Conservation (phyloP, 2,113 vertebrate genomes). For the Phycodurus eques region DNA sequence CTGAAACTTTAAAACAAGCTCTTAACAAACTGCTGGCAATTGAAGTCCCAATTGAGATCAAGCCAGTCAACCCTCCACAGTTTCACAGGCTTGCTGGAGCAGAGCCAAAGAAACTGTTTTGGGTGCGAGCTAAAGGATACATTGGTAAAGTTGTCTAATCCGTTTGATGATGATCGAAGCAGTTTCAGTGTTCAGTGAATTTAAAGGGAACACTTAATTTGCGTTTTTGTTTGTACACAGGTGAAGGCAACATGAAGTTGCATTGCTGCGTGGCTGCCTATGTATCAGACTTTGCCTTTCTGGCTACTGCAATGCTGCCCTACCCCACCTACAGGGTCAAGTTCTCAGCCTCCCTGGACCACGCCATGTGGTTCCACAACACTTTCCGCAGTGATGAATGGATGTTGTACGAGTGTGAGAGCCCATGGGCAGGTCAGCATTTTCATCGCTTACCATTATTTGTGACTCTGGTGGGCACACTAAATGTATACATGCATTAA, state of each 20-base stretch:
- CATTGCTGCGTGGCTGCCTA: constrained; percentile 95
- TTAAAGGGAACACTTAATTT: background rate
- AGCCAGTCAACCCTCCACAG: constrained; percentile 78
- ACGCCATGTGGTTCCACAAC: constrained; percentile 95
- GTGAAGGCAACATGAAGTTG: constrained; percentile 87
- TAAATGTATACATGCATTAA: background rate
- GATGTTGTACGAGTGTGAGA: constrained; percentile 95
- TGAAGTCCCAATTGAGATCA: constrained; percentile 90
- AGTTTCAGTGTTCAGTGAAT: background rate
- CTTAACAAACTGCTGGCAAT: constrained; percentile 82
- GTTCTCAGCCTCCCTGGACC: constrained; percentile 87
- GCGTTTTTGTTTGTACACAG: constrained; percentile 39
- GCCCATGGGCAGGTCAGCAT: constrained; percentile 89
- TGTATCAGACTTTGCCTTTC: constrained; percentile 87
- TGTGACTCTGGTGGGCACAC: background rate
- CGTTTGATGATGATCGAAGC: too few species aligned
- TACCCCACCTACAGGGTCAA: constrained; percentile 62
- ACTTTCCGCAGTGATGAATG: constrained; percentile 91
- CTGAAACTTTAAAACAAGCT: constrained; percentile 72
- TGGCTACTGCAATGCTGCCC: constrained; percentile 81
- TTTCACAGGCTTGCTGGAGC: constrained; percentile 39
- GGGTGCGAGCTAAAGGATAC: constrained; percentile 86
- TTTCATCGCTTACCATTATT: background rate
- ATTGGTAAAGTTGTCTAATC: constrained; percentile 78
- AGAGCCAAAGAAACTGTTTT: constrained; percentile 85